Base-by-base conservation (phyloP, 2,797 vertebrate species). In the Phalanger gymnotis region DNA sequence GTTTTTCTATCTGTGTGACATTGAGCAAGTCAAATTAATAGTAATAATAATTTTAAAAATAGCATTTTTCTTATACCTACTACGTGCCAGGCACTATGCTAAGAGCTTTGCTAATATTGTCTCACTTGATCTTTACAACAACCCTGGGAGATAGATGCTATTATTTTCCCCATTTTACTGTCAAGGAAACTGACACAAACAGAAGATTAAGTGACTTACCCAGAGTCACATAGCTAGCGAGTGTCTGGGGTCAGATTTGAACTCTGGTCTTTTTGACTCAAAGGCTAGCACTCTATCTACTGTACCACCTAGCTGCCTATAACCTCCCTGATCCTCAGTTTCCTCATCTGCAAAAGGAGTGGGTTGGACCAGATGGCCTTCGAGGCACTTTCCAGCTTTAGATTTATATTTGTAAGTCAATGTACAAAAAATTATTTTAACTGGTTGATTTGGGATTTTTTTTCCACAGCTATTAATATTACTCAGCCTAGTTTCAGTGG, bases 401-500 rank as follows among this genome's bases (percentile, higher is more conserved):
- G 12, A 27, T 56, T 11, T 92, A 47, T 53, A 57, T 90, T 58
- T 58, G 89, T 66, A 56, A 90, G 22, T 34, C 14, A 31, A 22
- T 7, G 0, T 2, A 4, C 66, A 40, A 91, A 81, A 81, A 91
- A 90, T 94, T 95, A 58, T 93, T 95, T 34, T 81, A 93, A 96
- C 73, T 58, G 30, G 94, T 96, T 92, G 40, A 3, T 87, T 87
- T 87, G 55, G 12, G 96, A 94, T 95, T 95, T 56, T 91, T 30
- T 96, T 97, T 97, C 98, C 98, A 54, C 98, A 99, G 99, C 97
- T 98, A 89, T 99, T 98, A 98, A 98, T 96, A 99, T 99, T 97
- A 99, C 98, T 61, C 99, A 99, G 5, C 98, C 99, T 81, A 98
- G 98, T 95, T 99, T 99, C 98, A 98, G 99, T 54, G 99, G 99